phyloP scores from a whole-genome alignment of 2,113 vertebrate species.

The Acinonyx jubatus region DNA sequence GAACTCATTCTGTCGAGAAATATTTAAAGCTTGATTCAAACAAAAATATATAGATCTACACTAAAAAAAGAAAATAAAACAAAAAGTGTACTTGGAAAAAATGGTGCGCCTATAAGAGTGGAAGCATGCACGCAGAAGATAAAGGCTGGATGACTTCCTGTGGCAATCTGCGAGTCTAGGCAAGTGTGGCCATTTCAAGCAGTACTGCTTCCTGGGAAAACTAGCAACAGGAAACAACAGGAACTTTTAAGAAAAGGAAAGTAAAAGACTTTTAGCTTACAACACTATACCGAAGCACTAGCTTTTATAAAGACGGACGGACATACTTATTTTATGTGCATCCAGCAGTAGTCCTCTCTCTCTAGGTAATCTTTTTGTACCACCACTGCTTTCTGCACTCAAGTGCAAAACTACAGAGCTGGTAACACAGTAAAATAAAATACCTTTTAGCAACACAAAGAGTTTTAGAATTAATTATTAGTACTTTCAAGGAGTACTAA shows the following conservation, averaged over 20 bases:
- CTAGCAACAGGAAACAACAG: background rate
- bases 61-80: background rate
- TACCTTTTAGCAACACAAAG: constrained; percentile 54
- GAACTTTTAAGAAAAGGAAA: background rate
- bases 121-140: background rate
- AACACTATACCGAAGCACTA: background rate
- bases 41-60: background rate
- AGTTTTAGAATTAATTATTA: constrained; percentile 50
- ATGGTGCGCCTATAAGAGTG: background rate
- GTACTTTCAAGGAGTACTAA: constrained; percentile 59
- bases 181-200: background rate
- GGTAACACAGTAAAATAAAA: constrained; percentile 52
- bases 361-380: background rate
- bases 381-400: constrained; percentile 46
- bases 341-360: background rate
- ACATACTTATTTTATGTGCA: background rate
- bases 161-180: background rate
- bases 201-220: background rate
- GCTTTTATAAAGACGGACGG: background rate
- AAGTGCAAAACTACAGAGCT: constrained; percentile 57
- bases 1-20: background rate
- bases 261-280: background rate
- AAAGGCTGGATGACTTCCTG: background rate
- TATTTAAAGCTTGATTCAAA: constrained; percentile 27
- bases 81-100: background rate